Evolutionary conservation across 1,140 invertebrate genomes (phyloP).

Genomic region (Lineus longissimus): DNA sequence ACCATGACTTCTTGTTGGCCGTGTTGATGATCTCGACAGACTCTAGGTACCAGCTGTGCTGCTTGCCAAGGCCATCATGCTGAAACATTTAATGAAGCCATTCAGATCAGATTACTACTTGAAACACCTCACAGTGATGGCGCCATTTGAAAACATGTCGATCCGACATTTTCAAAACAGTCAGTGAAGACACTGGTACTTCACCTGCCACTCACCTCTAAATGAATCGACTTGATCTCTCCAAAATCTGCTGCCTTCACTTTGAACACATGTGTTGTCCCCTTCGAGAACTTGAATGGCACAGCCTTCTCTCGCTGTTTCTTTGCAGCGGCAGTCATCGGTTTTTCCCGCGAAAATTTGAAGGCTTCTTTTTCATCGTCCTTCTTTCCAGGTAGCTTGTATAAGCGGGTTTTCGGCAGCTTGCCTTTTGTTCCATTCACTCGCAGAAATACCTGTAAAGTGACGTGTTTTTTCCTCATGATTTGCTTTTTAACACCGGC

Average conservation of each 20-base stretch:
- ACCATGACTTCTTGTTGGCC: slow-evolving; percentile 45
- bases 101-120: too few relatives aligned
- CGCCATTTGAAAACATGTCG: too few relatives aligned
- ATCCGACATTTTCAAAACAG: too few relatives aligned
- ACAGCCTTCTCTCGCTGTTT: slow-evolving; percentile 26
- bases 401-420: slow-evolving; percentile 34
- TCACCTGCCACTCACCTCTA: too few relatives aligned
- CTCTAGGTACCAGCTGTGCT: slow-evolving; percentile 52
- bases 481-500: background rate
- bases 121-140: too few relatives aligned
- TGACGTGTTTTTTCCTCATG: background rate
- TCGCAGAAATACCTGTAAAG: slow-evolving; percentile 41
- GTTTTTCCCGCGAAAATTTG: too few relatives aligned
- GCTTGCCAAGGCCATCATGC: slow-evolving; percentile 46
- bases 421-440: slow-evolving; percentile 47
- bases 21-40: slow-evolving; percentile 49
- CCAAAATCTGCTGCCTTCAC: slow-evolving; percentile 47
- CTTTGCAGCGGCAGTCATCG: background rate
- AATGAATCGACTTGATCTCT: slow-evolving; percentile 41
- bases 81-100: slow-evolving; percentile 27
- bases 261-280: slow-evolving; percentile 50
- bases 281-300: slow-evolving; percentile 43
- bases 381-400: slow-evolving; percentile 45
- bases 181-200: too few relatives aligned
- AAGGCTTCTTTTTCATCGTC: slow-evolving; percentile 31